Percentiles rank a stretch among this genome's conserved stretches.
Evolutionary conservation across 2,888 invertebrate genomes (phyloP).

Genomic region (Tenthredo scrophulariae): DNA sequence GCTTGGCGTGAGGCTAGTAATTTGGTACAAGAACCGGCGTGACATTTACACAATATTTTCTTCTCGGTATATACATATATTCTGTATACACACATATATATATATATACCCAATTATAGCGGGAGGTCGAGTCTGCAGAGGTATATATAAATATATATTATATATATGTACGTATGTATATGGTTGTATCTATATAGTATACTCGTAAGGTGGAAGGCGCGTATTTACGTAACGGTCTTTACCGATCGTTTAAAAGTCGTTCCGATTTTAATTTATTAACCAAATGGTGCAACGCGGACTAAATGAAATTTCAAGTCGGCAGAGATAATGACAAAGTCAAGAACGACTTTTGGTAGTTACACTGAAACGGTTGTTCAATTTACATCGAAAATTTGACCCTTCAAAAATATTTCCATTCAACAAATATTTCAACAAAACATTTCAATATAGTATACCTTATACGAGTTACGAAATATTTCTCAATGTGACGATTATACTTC

Average conservation of each 20-base stretch:
- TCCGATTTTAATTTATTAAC: constrained; percentile 46
- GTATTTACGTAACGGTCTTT: constrained; percentile 40
- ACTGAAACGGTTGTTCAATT: background rate
- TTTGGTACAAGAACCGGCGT: constrained; percentile 42
- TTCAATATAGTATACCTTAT: background rate
- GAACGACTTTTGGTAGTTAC: background rate
- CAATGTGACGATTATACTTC: background rate
- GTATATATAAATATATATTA: background rate
- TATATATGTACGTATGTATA: background rate
- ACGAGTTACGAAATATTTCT: background rate
- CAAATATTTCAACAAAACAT: background rate
- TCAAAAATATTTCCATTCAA: background rate
- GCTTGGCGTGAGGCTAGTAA: constrained; percentile 36
- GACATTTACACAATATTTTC: constrained; percentile 46
- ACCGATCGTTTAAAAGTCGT: constrained; percentile 48
- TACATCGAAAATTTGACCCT: background rate
- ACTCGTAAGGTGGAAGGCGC: constrained; percentile 15
- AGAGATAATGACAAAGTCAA: constrained; percentile 26
- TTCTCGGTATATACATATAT: background rate
- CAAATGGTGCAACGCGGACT: constrained; percentile 23
- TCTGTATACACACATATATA: background rate
- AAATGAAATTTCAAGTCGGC: constrained; percentile 29
- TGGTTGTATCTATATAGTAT: background rate
- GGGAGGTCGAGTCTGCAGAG: background rate
- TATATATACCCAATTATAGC: background rate